Conservation (phyloP, 1,140 invertebrate genomes). For the Bombus superbus region DNA sequence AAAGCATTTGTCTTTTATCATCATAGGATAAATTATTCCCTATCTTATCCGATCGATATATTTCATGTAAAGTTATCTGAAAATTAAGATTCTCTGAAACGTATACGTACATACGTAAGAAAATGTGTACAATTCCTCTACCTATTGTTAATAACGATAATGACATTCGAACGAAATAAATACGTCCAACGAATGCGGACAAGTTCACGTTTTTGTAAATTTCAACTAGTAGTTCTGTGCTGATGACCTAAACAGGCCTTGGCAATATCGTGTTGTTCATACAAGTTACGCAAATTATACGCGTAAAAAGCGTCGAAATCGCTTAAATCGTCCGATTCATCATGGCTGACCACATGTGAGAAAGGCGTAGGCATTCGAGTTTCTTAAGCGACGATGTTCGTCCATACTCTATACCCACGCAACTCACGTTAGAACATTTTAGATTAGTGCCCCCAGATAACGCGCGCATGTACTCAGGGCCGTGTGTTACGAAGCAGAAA, state of each 20-base stretch:
- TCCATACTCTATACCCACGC: slow-evolving; percentile 51
- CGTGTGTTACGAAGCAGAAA: slow-evolving; percentile 24
- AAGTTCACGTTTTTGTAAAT: neutral
- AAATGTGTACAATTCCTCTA: neutral
- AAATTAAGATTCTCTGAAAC: neutral
- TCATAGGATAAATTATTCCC: neutral
- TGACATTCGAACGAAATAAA: neutral
- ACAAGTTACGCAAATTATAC: slow-evolving; percentile 13
- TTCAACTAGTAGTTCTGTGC: neutral
- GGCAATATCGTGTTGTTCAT: slow-evolving; percentile 14
- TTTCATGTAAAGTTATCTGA: too few relatives aligned
- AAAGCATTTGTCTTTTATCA: neutral
- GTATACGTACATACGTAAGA: neutral
- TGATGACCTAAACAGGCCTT: neutral
- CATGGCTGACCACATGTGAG: slow-evolving; percentile 42
- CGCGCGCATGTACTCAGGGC: slow-evolving; percentile 22
- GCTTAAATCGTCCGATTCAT: slow-evolving; percentile 54
- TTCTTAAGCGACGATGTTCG: slow-evolving; percentile 63
- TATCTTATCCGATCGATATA: too few relatives aligned
- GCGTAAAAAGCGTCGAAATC: slow-evolving; percentile 45
- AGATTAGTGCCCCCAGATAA: slow-evolving; percentile 62
- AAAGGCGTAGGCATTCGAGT: slow-evolving; percentile 62
- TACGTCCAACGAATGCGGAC: neutral
- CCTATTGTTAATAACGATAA: neutral
- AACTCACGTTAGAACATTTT: slow-evolving; percentile 52